Base-by-base conservation (phyloP, 2,113 vertebrate species). In the Pangasianodon gigas region DNA sequence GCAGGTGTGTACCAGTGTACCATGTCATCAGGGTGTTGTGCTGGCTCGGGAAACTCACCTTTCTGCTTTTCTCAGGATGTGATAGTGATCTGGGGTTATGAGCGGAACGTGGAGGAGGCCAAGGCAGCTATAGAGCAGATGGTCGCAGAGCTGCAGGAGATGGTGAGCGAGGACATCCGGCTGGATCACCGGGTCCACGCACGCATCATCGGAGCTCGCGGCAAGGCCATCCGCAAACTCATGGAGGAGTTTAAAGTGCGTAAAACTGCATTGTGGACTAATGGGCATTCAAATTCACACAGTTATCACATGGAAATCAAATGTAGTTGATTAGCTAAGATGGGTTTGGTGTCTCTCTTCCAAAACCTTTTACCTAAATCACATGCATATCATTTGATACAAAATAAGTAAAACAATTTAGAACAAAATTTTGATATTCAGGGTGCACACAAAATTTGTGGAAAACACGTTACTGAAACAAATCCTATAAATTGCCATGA, bases 181-280 rank as follows among this genome's bases (percentile, higher is more conserved):
- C 93, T 97, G 92, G 96, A 97, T 95, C 96, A 95, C 41, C 93
- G 96, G 85, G 97, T 96, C 56, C 96, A 97, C 74, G 96, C 96
- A 8, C 96, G 96, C 92, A 96, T 97, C 92, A 97, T 97, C 6
- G 96, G 96, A 0, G 94, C 95, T 16, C 93, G 95, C 0, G 96
- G 96, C 44, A 97, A 97, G 89, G 95, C 96, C 90, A 95, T 97
- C 91, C 96, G 96, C 92, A 97, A 96, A 92, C 94, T 97, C 93
- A 97, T 97, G 96, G 96, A 97, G 51, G 96, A 97, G 93, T 97
- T 97, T 89, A 97, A 96, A 95, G 96, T 96, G 4, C 41, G 92
- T 84, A 3, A 24, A 21, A 9, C 75, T 88, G 60, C 56, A 4
- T n/a, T 2, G 2, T n/a, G 14, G 29, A 16, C 18, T 18, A 11